Base-by-base conservation (phyloP, 2,797 vertebrate species). In the Etheostoma nigrum region DNA sequence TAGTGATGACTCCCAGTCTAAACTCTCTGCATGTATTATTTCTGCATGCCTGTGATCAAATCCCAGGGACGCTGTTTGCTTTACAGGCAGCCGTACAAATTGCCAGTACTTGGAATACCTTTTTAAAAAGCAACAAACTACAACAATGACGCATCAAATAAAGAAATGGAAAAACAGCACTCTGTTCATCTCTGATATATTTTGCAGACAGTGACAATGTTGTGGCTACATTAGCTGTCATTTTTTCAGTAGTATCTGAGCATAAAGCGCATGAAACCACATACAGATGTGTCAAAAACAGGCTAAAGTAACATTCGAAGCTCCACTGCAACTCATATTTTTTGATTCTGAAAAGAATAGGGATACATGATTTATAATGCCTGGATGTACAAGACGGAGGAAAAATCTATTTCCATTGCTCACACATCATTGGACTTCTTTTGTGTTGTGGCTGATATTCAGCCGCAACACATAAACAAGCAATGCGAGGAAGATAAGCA, bases 61-160 rank as follows among this genome's bases (percentile, higher is more conserved):
- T 84, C 90, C 84, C 88, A 78, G 63, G 10, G 76, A 79, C 82
- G 61, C 75, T 42, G 51, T 78, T 84, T 85, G 59, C 86, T 85
- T 82, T 78, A 70, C 69, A 11, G 58, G 47, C 73, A 75, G 11
- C 23, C 60, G 51, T 73, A 75, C 55, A 83, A 85, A 82, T 63
- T 36, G 67, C 62, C 68, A 57, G 58, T 14, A 55, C 48, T 79
- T 27, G 21, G 65, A 79, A 87, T 87, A 88, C 78, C 89, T 81
- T 61, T 68, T 8, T 19, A 77, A 40, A 74, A 70, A 70, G 79
- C 70, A 78, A 77, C 72, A 84, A 84, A 83, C 65, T 53, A 45
- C 72, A 74, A 78, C 64, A 68, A 81, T 11, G 44, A 81, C 21
- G 70, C 62, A 61, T 79, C 61, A 65, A 54, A 78, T 47, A 55